Evolutionary conservation across 2,113 vertebrate species (phyloP).

Genomic region (Calyptommatus sinebrachiatus): DNA sequence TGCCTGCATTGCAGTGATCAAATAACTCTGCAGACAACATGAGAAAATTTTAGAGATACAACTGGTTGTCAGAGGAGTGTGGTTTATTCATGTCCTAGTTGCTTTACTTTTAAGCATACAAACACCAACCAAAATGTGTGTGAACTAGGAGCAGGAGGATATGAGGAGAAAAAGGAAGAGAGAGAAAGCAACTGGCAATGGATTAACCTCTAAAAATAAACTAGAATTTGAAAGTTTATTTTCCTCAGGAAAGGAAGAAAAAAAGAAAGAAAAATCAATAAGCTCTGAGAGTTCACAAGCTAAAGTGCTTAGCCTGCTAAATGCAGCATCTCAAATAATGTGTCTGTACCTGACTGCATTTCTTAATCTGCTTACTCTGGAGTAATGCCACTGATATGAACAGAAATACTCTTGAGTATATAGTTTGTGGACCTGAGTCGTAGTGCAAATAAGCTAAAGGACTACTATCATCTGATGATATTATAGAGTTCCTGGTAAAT

Average conservation of each 20-base stretch:
- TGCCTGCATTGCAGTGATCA: neutral
- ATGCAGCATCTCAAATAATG: constrained; percentile 49
- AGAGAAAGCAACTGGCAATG: neutral
- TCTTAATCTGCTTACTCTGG: constrained; percentile 22
- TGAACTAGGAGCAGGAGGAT: too few relatives aligned
- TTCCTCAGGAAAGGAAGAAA: constrained; percentile 36
- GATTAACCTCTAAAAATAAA: constrained; percentile 62
- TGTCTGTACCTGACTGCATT: constrained; percentile 26
- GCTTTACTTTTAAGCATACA: neutral
- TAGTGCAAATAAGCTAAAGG: neutral
- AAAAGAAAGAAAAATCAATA: constrained; percentile 49
- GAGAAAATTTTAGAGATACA: neutral
- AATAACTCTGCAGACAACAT: neutral
- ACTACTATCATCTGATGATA: constrained; percentile 1
- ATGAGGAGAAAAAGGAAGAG: too few relatives aligned
- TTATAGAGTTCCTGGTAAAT: constrained; percentile 29
- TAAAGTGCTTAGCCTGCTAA: constrained; percentile 50
- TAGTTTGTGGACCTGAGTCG: neutral
- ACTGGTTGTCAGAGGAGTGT: neutral
- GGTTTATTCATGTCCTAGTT: neutral
- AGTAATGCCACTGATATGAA: constrained; percentile 17
- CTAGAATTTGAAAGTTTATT: constrained; percentile 45
- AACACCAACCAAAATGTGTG: neutral
- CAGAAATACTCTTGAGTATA: constrained; percentile 1
- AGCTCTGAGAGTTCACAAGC: constrained; percentile 48